Evolutionary conservation across 1,140 invertebrate genomes (phyloP).

Genomic region (Pissodes strobi): DNA sequence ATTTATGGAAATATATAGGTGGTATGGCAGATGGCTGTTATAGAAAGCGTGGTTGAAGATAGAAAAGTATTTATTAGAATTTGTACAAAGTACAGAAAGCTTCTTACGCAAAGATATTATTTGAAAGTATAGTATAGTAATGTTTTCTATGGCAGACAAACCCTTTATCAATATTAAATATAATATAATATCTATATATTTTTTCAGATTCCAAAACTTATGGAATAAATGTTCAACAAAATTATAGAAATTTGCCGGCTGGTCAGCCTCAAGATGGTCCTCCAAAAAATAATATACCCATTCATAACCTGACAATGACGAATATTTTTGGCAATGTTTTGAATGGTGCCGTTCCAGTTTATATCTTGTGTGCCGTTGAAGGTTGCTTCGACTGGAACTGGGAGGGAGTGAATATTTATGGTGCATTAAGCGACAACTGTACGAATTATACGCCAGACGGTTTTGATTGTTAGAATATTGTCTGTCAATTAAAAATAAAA

Average conservation of each 20-base stretch:
- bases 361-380: conserved; percentile 11
- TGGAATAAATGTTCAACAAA: conserved; percentile 31
- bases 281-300: conserved; percentile 27
- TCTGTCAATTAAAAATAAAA: too few species aligned
- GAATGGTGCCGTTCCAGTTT: conserved; percentile 18
- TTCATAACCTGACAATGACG: conserved; percentile 16
- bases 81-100: too few species aligned
- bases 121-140: too few species aligned
- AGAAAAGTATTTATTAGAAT: too few species aligned
- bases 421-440: conserved; percentile 14
- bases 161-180: too few species aligned
- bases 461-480: conserved; percentile 18
- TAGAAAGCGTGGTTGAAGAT: too few species aligned
- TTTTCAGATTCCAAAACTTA: conserved; percentile 25
- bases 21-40: too few species aligned
- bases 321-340: conserved; percentile 13
- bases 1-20: too few species aligned
- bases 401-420: conserved; percentile 9
- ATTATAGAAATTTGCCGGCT: conserved; percentile 20
- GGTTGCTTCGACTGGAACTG: conserved; percentile 25
- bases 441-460: conserved; percentile 16
- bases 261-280: conserved; percentile 12
- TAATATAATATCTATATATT: too few species aligned
- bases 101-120: too few species aligned
- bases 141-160: too few species aligned